Conservation (phyloP, 2,797 vertebrate genomes). For the Champsocephalus esox region DNA sequence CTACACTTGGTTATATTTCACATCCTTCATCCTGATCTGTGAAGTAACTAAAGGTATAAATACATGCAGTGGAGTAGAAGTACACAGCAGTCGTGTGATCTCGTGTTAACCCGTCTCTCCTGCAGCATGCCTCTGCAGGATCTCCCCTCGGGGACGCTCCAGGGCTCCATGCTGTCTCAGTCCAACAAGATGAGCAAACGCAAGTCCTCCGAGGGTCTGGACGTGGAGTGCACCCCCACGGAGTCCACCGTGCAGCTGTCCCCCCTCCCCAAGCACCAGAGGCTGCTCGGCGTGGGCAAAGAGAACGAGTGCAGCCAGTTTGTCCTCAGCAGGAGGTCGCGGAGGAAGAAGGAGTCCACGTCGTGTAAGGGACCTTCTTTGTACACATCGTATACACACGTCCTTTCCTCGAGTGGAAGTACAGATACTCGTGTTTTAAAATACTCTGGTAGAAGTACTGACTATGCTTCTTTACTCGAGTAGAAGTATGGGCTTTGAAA, state of each 20-base stretch:
- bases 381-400: not conserved
- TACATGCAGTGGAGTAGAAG: no score
- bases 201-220: slow-evolving; percentile 81
- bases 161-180: slow-evolving; percentile 81
- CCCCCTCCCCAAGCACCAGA: slow-evolving; percentile 82
- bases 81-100: no score
- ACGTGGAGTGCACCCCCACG: slow-evolving; percentile 87
- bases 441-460: no score
- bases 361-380: slow-evolving; percentile 24
- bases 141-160: slow-evolving; percentile 79
- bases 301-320: slow-evolving; percentile 85
- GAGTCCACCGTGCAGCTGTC: slow-evolving; percentile 85
- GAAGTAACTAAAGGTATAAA: no score
- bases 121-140: slow-evolving; percentile 85
- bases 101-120: not conserved
- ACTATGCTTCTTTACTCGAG: no score
- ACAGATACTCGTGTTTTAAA: no score
- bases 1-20: no score
- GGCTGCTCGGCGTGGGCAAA: slow-evolving; percentile 76
- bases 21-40: no score
- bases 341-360: slow-evolving; percentile 72
- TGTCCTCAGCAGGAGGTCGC: slow-evolving; percentile 84
- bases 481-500: no score
- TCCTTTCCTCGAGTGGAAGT: no score
- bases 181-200: slow-evolving; percentile 78